Evolutionary conservation across 1,140 invertebrate species (phyloP).

Genomic region (Tyrophagus putrescentiae): DNA sequence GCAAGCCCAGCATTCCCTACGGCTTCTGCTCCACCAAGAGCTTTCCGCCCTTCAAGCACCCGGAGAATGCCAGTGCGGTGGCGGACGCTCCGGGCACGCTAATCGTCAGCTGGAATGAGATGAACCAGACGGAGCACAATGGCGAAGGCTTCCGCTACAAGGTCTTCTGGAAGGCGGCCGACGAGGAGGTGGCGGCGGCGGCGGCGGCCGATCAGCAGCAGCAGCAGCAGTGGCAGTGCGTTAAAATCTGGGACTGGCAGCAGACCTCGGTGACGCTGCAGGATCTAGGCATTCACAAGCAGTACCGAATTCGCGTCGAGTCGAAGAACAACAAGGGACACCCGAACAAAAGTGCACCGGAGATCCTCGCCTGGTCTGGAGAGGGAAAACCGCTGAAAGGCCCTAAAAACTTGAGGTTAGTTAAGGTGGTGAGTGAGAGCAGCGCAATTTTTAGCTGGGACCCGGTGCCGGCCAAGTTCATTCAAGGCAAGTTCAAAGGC

Average conservation of each 20-base stretch:
- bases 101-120: slow-evolving; percentile 83
- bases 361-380: slow-evolving; percentile 79
- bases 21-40: slow-evolving; percentile 65
- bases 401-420: slow-evolving; percentile 65
- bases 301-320: slow-evolving; percentile 76
- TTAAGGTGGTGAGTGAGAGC: slow-evolving; percentile 54
- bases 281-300: slow-evolving; percentile 76
- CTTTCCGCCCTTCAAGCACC: slow-evolving; percentile 81
- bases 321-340: slow-evolving; percentile 79
- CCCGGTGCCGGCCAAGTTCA: slow-evolving; percentile 52
- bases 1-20: slow-evolving; percentile 62
- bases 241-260: slow-evolving; percentile 62
- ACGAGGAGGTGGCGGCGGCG: slow-evolving; percentile 58
- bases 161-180: slow-evolving; percentile 60
- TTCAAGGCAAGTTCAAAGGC: slow-evolving; percentile 70
- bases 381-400: slow-evolving; percentile 70
- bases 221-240: slow-evolving; percentile 49
- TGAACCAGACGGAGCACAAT: slow-evolving; percentile 93
- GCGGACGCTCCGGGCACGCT: slow-evolving; percentile 75
- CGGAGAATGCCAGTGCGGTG: slow-evolving; percentile 76
- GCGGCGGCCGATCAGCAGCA: no score
- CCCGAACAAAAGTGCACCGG: slow-evolving; percentile 59
- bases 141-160: slow-evolving; percentile 79
- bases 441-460: slow-evolving; percentile 68
- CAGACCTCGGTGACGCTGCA: slow-evolving; percentile 47